Base-by-base conservation (phyloP, 2,888 invertebrate genomes). In the Abrostola tripartita region DNA sequence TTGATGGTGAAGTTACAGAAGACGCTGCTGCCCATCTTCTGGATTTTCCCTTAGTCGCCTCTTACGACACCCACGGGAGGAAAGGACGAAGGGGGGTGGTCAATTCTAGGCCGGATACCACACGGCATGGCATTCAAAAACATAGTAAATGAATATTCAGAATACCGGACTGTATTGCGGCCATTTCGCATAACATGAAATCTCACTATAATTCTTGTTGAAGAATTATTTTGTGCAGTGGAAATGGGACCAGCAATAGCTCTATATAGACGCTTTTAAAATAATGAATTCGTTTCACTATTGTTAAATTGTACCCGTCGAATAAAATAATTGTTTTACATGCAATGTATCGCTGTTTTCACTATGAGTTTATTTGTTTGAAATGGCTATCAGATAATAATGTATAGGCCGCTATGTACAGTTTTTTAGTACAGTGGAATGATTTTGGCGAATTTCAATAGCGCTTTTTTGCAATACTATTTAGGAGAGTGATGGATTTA, bases 271-370 rank as follows among this genome's bases (percentile, higher is more conserved):
- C 52, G 80, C 82, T 83, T 81, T 83, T 79, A 79, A 73, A 79
- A 62, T 78, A 79, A 83, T 81, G 71, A 82, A 76, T 41, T 74
- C 73, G 61, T 72, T 68, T 42, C 65, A 63, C 66, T 53, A 59
- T 51, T 72, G 54, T 36, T 44, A n/a, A 37, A 47, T 52, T 47
- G 59, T 71, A 56, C 51, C 38, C 10, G 36, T 50, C 8, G 35
- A 57, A 40, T 35, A 12, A 8, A 51, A 37, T 9, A 50, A 49
- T 63, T 50, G 62, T 63, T 52, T 72, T 56, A 38, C 36, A 68
- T 37, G 10, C 36, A 35, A 5, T 10, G 24, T 37, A 10, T 9
- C 4, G 14, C n/a, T 0, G 8, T 11, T 44, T 60, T 52, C 12
- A 24, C 8, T 47, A 9, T 24, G 14, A 24, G 44, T 24, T 47